Percentiles rank a stretch among this genome's conserved stretches.
Evolutionary conservation across 2,113 vertebrate species (phyloP).

Genomic region (Percina caprodes): DNA sequence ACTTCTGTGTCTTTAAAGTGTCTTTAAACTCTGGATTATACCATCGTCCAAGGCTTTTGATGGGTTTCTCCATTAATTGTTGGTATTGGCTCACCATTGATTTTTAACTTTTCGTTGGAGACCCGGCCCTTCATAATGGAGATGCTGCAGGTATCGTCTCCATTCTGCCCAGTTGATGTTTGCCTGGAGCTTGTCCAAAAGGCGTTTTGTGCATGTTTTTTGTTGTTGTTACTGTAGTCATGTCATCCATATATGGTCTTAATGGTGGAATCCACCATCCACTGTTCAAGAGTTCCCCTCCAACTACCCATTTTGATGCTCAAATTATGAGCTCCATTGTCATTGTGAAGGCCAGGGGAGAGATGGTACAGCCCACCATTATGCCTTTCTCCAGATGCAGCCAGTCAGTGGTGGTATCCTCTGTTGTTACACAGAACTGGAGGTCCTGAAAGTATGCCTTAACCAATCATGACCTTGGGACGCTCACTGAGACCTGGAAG

Average conservation of each 20-base stretch:
- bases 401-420: neutral
- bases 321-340: neutral
- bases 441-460: conserved; percentile 4
- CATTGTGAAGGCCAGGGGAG: conserved; percentile 3
- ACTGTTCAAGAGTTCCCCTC: neutral
- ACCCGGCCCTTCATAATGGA: too few relatives aligned
- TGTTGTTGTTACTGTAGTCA: neutral
- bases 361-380: conserved; percentile 1
- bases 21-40: conserved; percentile 11
- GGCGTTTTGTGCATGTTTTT: too few relatives aligned
- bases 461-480: too few relatives aligned
- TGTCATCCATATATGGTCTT: neutral
- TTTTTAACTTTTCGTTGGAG: too few relatives aligned
- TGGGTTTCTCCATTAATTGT: neutral
- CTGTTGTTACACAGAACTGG: neutral
- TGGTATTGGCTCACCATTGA: neutral
- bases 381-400: neutral
- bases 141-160: neutral
- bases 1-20: neutral
- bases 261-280: neutral
- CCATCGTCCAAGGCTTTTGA: conserved; percentile 21
- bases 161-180: neutral
- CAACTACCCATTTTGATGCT: neutral
- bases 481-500: too few relatives aligned
- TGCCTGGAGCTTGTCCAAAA: neutral